Conservation (phyloP, 2,888 invertebrate genomes). For the Oconnorella tubifera region DNA sequence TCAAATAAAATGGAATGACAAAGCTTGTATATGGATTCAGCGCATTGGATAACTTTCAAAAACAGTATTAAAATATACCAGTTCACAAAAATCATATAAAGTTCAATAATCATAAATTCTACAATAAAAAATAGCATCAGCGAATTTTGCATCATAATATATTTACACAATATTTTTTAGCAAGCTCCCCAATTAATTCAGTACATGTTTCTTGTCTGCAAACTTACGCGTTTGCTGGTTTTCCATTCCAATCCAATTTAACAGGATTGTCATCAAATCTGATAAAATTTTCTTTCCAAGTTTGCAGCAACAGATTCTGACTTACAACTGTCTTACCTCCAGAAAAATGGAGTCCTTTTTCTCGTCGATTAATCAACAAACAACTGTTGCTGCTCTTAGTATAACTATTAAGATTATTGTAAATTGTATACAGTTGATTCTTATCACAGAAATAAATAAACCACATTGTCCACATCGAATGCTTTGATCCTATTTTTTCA, state of each 20-base stretch:
- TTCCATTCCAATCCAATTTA: constrained; percentile 18
- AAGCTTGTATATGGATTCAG: too few species aligned
- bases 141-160: too few species aligned
- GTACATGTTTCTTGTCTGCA: too few species aligned
- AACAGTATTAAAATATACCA: too few species aligned
- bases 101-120: too few species aligned
- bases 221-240: too few species aligned
- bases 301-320: constrained; percentile 5
- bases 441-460: constrained; percentile 24
- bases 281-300: constrained; percentile 21
- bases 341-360: constrained; percentile 41
- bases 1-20: too few species aligned
- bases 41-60: too few species aligned
- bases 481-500: constrained; percentile 7
- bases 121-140: too few species aligned
- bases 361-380: constrained; percentile 41
- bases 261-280: constrained; percentile 6
- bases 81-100: too few species aligned
- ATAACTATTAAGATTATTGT: constrained; percentile 40
- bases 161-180: too few species aligned
- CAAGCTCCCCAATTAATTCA: too few species aligned
- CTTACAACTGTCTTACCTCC: constrained; percentile 5
- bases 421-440: constrained; percentile 30
- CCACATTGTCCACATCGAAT: constrained; percentile 32
- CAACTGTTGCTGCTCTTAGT: constrained; percentile 21